Evolutionary conservation across 1,140 invertebrate species (phyloP).

Genomic region (Drosophila santomea): DNA sequence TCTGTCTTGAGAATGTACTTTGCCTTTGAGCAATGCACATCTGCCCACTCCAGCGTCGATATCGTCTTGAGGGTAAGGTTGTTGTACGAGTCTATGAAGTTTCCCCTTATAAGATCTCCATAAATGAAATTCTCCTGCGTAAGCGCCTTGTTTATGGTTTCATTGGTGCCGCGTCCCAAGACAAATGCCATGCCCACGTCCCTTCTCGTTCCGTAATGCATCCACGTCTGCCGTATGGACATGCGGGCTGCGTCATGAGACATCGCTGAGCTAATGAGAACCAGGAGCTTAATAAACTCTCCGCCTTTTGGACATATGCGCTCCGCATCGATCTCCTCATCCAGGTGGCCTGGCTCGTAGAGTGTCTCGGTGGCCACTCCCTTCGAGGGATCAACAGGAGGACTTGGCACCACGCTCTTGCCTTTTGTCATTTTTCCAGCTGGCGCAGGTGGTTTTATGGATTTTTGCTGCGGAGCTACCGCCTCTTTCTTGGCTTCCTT

Average conservation of each 20-base stretch:
- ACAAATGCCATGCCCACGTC: conserved; percentile 92
- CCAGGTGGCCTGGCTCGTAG: conserved; percentile 88
- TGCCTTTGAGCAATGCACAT: conserved; percentile 91
- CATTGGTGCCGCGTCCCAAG: conserved; percentile 87
- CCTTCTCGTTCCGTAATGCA: conserved; percentile 89
- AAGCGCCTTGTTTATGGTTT: conserved; percentile 86
- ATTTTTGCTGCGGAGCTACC: neutral
- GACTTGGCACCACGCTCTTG: conserved; percentile 12
- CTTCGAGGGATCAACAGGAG: conserved; percentile 69
- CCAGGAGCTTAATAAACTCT: conserved; percentile 88
- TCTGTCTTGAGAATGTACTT: conserved; percentile 94
- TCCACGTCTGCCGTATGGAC: conserved; percentile 94
- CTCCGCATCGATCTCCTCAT: conserved; percentile 86
- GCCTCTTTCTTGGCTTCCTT: conserved; percentile 31
- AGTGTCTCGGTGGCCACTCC: conserved; percentile 86
- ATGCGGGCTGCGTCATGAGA: conserved; percentile 90
- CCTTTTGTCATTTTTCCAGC: conserved; percentile 38
- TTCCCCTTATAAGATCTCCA: conserved; percentile 91
- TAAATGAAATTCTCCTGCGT: conserved; percentile 89
- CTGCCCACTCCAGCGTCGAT: conserved; percentile 93
- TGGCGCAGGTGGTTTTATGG: conserved; percentile 32
- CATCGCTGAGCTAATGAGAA: conserved; percentile 93
- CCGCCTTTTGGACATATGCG: conserved; percentile 89
- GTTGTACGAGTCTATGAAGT: conserved; percentile 93
- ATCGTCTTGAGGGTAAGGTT: conserved; percentile 95